Evolutionary conservation across 2,888 invertebrate species (phyloP).

Genomic region (Sarcophaga carnaria): DNA sequence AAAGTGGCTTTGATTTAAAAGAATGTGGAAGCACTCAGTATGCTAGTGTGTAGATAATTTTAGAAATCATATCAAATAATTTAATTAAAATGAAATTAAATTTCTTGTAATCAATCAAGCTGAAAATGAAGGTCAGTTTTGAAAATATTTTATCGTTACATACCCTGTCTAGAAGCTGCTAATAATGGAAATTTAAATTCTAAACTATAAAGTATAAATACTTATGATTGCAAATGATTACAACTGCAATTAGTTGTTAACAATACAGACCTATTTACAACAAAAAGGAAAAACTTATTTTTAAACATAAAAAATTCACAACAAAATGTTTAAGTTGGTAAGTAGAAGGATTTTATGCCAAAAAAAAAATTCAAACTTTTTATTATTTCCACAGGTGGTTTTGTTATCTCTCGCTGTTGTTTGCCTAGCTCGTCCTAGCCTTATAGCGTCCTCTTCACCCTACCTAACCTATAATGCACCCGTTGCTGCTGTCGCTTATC

Average conservation of each 20-base stretch:
- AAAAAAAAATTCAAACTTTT: neutral
- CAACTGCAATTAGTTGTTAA: conserved; percentile 62
- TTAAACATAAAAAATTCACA: conserved; percentile 43
- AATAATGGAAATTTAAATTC: conserved; percentile 1
- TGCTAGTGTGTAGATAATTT: neutral
- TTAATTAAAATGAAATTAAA: neutral
- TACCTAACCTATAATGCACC: conserved; percentile 69
- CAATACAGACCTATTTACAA: conserved; percentile 74
- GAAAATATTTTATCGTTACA: neutral
- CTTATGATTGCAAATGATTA: neutral
- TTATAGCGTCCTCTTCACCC: conserved; percentile 60
- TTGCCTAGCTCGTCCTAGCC: conserved; percentile 75
- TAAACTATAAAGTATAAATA: conserved; percentile 63
- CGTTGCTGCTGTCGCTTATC: conserved; percentile 69
- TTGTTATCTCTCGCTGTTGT: conserved; percentile 75
- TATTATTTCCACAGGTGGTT: conserved; percentile 72
- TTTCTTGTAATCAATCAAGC: conserved; percentile 52
- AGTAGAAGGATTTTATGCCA: conserved; percentile 45
- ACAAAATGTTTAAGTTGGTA: conserved; percentile 80
- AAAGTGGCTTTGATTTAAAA: neutral
- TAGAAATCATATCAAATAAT: neutral
- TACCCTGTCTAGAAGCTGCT: neutral
- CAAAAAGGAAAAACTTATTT: neutral
- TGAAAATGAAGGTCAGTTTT: conserved; percentile 45
- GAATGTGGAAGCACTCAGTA: neutral